Evolutionary conservation across 2,888 invertebrate genomes (phyloP).

Genomic region (Zelleria hepariella): DNA sequence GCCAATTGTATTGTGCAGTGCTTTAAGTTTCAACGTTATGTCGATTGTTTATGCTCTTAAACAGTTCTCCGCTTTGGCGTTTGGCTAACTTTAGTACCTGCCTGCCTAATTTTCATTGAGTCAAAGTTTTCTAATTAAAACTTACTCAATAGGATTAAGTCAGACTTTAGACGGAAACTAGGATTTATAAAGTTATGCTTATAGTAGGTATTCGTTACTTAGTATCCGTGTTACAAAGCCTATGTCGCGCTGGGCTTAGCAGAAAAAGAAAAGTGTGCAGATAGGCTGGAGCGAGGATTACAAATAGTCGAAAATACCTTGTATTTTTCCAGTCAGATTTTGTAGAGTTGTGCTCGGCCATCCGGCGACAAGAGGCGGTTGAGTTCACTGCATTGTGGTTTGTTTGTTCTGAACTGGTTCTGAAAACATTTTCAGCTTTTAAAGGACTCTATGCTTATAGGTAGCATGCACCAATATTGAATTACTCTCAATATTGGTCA

Average conservation of each 20-base stretch:
- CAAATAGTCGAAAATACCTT: not conserved
- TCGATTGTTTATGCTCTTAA: slow-evolving; percentile 3
- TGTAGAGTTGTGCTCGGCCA: not conserved
- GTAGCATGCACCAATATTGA: too few relatives aligned
- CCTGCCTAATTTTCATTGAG: slow-evolving; percentile 1
- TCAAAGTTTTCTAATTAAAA: slow-evolving; percentile 7
- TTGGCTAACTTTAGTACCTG: slow-evolving; percentile 2
- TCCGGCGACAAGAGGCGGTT: not conserved
- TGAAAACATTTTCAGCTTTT: not conserved
- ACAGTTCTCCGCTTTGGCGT: slow-evolving; percentile 2
- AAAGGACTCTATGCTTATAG: not conserved
- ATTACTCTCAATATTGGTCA: too few relatives aligned
- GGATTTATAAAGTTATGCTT: not conserved
- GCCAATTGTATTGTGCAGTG: not conserved
- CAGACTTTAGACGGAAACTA: not conserved
- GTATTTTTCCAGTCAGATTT: not conserved
- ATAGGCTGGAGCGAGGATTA: not conserved
- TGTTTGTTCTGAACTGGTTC: not conserved
- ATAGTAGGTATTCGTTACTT: not conserved
- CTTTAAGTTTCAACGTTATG: slow-evolving; percentile 2
- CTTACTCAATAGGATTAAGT: not conserved
- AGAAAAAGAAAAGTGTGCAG: not conserved
- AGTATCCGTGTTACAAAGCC: not conserved
- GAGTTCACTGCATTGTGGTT: slow-evolving; percentile 1
- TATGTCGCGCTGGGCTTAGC: not conserved